Evolutionary conservation across 2,113 vertebrate species (phyloP).

Genomic region (Actinemys pallida): DNA sequence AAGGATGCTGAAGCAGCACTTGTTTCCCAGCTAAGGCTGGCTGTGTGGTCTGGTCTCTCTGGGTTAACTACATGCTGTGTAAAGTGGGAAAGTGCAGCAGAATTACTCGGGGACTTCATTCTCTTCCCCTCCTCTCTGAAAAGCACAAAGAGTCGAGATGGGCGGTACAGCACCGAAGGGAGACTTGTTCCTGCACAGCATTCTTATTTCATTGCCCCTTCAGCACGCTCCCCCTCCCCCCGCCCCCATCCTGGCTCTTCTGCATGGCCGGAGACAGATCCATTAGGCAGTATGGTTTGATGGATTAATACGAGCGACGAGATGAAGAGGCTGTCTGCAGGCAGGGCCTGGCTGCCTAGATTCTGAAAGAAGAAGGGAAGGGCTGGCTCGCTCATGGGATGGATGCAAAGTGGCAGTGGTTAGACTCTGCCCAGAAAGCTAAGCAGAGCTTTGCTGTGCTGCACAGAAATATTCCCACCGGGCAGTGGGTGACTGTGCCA

Average conservation of each 20-base stretch:
- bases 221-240: background rate
- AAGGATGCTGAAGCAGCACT: background rate
- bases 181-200: background rate
- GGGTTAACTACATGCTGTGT: background rate
- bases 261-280: background rate
- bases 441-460: background rate
- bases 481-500: background rate
- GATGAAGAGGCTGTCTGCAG: background rate
- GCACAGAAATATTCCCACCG: background rate
- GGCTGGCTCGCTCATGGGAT: background rate
- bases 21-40: background rate
- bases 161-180: background rate
- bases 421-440: background rate
- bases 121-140: background rate
- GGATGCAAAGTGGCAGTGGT: background rate
- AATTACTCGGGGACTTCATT: background rate
- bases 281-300: background rate
- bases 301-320: background rate
- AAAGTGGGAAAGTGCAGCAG: background rate
- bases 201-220: background rate
- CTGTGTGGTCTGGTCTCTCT: background rate
- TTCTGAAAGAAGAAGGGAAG: background rate
- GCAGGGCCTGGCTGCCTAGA: background rate
- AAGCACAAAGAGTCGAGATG: background rate
- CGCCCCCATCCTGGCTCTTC: background rate